phyloP scores from a whole-genome alignment of 2,113 vertebrate genomes.

The Rhinolophus sinicus region DNA sequence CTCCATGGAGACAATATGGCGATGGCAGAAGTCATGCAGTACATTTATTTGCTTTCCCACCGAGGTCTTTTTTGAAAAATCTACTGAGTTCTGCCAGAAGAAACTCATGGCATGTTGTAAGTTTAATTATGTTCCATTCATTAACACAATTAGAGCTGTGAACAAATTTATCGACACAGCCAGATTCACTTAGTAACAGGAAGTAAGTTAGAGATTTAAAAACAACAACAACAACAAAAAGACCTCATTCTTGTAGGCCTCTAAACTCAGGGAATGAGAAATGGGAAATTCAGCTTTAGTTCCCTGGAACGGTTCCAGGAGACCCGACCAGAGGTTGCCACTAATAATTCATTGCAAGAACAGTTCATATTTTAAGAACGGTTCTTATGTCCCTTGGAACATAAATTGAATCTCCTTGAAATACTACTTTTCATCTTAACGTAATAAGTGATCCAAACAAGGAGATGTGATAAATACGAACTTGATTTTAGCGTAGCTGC shows the following conservation, averaged over 20 bases:
- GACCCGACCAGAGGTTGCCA: constrained; percentile 26
- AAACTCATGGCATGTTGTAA: constrained; percentile 84
- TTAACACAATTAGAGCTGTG: constrained; percentile 88
- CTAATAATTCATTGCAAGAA: constrained; percentile 22
- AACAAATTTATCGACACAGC: constrained; percentile 87
- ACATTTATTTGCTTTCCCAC: constrained; percentile 49
- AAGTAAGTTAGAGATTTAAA: constrained; percentile 82
- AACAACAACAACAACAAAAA: not conserved
- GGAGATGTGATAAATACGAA: constrained; percentile 36
- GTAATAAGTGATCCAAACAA: constrained; percentile 23
- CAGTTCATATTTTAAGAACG: constrained; percentile 51
- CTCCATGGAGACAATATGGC: not conserved
- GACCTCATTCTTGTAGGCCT: constrained; percentile 61
- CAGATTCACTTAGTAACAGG: constrained; percentile 85
- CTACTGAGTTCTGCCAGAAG: constrained; percentile 82
- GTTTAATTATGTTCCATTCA: constrained; percentile 90
- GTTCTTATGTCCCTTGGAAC: constrained; percentile 15
- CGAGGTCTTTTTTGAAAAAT: constrained; percentile 77
- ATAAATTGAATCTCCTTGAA: constrained; percentile 55
- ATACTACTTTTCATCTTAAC: constrained; percentile 45
- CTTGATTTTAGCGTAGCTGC: constrained; percentile 9
- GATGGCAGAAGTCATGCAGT: not conserved
- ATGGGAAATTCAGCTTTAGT: constrained; percentile 19
- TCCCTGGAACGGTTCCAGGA: not conserved
- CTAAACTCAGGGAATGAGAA: constrained; percentile 72